Conservation (phyloP, 2,797 vertebrate genomes). For the Pseudomugil gertrudae region DNA sequence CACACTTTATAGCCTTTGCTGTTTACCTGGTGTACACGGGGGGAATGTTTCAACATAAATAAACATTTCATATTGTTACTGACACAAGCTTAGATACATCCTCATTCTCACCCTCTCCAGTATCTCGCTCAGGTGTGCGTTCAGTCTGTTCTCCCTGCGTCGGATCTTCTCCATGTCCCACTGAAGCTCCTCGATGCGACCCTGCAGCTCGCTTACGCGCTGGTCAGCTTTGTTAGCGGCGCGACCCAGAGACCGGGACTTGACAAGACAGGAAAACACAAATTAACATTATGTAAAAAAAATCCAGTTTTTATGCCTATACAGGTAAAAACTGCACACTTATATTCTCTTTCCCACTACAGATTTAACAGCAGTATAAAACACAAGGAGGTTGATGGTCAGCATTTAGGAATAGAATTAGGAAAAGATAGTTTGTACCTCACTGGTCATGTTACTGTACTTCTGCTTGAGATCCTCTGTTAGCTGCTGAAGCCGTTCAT, state of each 20-base stretch:
- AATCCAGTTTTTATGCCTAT: background rate
- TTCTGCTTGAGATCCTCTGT: constrained; percentile 92
- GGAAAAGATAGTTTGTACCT: constrained; percentile 76
- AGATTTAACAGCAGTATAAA: background rate
- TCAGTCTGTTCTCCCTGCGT: constrained; percentile 93
- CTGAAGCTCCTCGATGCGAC: constrained; percentile 93
- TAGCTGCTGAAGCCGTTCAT: constrained; percentile 88
- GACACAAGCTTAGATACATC: background rate
- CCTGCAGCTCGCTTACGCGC: constrained; percentile 91
- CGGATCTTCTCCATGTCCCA: constrained; percentile 99
- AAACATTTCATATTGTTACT: background rate
- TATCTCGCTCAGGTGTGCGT: constrained; percentile 91
- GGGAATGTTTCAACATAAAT: constrained; percentile 2
- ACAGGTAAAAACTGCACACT: background rate
- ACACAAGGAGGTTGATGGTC: too few species aligned
- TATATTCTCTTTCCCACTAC: background rate
- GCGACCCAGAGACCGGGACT: constrained; percentile 87
- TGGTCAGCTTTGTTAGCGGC: constrained; percentile 93
- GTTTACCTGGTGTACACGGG: constrained; percentile 85
- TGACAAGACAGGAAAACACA: constrained; percentile 15
- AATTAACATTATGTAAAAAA: background rate
- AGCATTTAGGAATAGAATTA: background rate
- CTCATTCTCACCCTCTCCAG: constrained; percentile 86
- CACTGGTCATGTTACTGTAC: constrained; percentile 92
- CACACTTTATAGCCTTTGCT: constrained; percentile 98